Percentiles rank a stretch among this genome's conserved stretches.
Conservation (phyloP, 2,888 invertebrate species). For the Pasiphila rectangulata region DNA sequence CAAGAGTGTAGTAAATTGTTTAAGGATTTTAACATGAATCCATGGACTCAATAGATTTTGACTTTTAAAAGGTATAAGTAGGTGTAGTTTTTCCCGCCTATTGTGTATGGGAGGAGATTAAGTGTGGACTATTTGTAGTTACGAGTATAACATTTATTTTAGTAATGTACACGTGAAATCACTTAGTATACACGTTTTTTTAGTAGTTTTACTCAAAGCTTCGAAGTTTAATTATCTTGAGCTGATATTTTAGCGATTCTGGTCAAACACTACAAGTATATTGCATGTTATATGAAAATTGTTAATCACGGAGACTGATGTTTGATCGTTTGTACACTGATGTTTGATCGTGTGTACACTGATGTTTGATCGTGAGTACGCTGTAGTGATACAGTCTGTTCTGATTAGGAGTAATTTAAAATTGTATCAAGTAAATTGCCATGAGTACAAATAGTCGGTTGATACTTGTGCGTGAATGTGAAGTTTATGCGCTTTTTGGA, state of each 20-base stretch:
- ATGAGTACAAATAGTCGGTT: neutral
- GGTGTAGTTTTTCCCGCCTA: conserved; percentile 1
- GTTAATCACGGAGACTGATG: neutral
- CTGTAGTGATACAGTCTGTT: neutral
- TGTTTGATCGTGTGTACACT: neutral
- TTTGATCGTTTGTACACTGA: neutral
- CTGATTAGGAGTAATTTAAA: neutral
- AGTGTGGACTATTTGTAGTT: conserved; percentile 5
- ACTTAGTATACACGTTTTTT: neutral
- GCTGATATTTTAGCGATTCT: conserved; percentile 9
- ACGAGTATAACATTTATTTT: neutral
- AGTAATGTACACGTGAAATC: neutral
- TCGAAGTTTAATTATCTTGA: neutral
- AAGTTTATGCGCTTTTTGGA: neutral
- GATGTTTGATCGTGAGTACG: conserved; percentile 1
- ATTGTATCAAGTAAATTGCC: neutral
- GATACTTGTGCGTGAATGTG: neutral
- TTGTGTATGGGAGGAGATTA: neutral
- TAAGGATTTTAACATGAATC: neutral
- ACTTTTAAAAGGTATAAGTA: neutral
- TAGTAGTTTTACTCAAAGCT: conserved; percentile 3
- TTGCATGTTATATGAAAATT: neutral
- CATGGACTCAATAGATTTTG: neutral
- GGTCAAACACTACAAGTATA: conserved; percentile 14
- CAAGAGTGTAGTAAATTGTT: no score